Percentiles rank a stretch among this genome's conserved stretches.
phyloP scores from a whole-genome alignment of 1,140 invertebrate genomes.

The Drosophila jambulina region DNA sequence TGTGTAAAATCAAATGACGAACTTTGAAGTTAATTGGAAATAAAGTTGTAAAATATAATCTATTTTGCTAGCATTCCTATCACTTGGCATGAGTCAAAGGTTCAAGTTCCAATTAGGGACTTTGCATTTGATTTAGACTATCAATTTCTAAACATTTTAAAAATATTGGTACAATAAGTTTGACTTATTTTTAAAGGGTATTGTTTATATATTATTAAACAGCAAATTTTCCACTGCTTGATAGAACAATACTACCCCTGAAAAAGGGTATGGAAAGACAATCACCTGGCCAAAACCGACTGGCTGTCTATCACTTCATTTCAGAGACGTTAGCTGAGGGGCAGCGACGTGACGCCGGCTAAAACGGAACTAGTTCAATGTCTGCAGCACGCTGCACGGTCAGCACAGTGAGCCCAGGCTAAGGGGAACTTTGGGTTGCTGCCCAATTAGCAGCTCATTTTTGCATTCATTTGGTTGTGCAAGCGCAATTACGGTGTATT shows the following conservation, averaged over 20 bases:
- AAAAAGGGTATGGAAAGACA: slow-evolving; percentile 6
- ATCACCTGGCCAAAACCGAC: slow-evolving; percentile 20
- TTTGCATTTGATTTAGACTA: no score
- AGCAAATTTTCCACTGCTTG: not conserved
- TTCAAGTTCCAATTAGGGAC: no score
- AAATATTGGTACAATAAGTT: no score
- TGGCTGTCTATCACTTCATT: slow-evolving; percentile 30
- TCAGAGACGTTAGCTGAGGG: not conserved
- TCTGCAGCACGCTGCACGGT: slow-evolving; percentile 38
- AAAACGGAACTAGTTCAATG: slow-evolving; percentile 75
- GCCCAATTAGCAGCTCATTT: not conserved
- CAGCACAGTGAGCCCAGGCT: slow-evolving; percentile 32
- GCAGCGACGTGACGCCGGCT: slow-evolving; percentile 19
- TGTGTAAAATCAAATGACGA: not conserved
- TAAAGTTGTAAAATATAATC: not conserved
- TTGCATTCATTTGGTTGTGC: slow-evolving; percentile 1
- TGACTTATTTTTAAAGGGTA: no score
- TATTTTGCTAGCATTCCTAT: no score
- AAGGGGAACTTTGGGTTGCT: not conserved
- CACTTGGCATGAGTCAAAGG: no score
- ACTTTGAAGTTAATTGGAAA: not conserved
- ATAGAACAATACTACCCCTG: not conserved
- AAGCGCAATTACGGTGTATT: slow-evolving; percentile 9
- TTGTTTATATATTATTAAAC: not conserved
- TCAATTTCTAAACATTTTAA: no score